These are phyloP conservation scores for Phyto melanocephala DNA, from an alignment of 2,888 invertebrate genomes.

Conservation along the genomic window DNA sequence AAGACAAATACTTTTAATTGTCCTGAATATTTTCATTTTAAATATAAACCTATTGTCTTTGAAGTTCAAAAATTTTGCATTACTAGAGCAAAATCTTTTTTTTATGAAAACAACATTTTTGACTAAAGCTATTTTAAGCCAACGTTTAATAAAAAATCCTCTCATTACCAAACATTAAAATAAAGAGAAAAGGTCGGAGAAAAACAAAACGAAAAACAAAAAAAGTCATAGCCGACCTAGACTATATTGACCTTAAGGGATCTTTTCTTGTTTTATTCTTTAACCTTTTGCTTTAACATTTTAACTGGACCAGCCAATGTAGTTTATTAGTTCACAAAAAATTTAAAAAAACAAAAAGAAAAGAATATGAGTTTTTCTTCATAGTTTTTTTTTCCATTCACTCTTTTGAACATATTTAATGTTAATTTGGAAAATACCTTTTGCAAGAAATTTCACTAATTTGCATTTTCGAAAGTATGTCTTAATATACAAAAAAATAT, in stretches of 20 bases:
- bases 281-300: background rate
- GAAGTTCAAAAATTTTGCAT: too few relatives aligned
- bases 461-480: background rate
- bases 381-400: background rate
- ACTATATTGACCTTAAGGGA: slow-evolving; percentile 16
- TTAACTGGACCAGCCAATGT: background rate
- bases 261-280: background rate
- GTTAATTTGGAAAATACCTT: background rate
- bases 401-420: background rate
- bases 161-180: background rate
- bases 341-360: background rate
- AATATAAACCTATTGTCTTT: too few relatives aligned
- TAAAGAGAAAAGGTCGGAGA: background rate
- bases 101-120: background rate
- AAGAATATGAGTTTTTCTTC: background rate
- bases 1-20: too few relatives aligned
- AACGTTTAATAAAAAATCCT: background rate
- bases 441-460: background rate
- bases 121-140: background rate
- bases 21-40: too few relatives aligned
- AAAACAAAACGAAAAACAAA: background rate
- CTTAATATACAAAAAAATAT: background rate
- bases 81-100: too few relatives aligned
- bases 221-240: slow-evolving; percentile 17
- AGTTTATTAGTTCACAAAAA: background rate